A percentile compares a stretch with the other conserved stretches of the same genome.
phyloP scores from a whole-genome alignment of 1,140 invertebrate species.

The Arctopsyche grandis region DNA sequence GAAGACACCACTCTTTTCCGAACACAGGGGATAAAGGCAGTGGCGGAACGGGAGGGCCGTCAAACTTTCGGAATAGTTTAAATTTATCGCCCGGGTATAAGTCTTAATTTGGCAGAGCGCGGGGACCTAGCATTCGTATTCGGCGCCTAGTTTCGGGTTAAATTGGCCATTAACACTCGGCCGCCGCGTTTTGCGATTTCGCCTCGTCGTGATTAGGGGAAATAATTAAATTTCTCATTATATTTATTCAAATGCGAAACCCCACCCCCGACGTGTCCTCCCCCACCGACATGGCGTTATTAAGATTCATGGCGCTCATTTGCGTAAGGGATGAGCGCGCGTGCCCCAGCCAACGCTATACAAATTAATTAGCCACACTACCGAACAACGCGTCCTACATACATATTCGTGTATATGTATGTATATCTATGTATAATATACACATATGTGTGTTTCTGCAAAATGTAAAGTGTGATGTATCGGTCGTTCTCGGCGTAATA shows the following conservation, averaged over 20 bases:
- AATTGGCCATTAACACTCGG: slow-evolving; percentile 26
- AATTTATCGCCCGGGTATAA: not conserved
- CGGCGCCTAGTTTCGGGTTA: slow-evolving; percentile 1
- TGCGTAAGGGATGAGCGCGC: slow-evolving; percentile 31
- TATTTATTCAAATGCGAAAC: slow-evolving; percentile 17
- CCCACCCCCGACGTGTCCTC: not conserved
- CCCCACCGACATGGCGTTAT: not conserved
- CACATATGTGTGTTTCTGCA: no score
- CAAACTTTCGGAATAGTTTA: not conserved
- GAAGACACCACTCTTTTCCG: not conserved
- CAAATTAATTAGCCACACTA: slow-evolving; percentile 36
- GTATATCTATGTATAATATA: not conserved
- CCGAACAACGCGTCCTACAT: not conserved
- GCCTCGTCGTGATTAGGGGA: not conserved
- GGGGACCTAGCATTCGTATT: not conserved
- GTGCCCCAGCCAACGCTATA: slow-evolving; percentile 8
- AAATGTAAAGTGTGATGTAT: slow-evolving; percentile 8
- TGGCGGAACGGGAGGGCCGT: not conserved
- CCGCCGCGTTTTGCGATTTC: not conserved
- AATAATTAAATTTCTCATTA: slow-evolving; percentile 36
- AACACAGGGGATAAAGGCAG: not conserved
- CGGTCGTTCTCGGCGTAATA: not conserved
- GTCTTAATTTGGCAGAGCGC: slow-evolving; percentile 19
- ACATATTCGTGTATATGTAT: not conserved
- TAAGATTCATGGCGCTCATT: slow-evolving; percentile 37